Evolutionary conservation across 1,140 invertebrate species (phyloP).

Genomic region (Mamestra configurata): DNA sequence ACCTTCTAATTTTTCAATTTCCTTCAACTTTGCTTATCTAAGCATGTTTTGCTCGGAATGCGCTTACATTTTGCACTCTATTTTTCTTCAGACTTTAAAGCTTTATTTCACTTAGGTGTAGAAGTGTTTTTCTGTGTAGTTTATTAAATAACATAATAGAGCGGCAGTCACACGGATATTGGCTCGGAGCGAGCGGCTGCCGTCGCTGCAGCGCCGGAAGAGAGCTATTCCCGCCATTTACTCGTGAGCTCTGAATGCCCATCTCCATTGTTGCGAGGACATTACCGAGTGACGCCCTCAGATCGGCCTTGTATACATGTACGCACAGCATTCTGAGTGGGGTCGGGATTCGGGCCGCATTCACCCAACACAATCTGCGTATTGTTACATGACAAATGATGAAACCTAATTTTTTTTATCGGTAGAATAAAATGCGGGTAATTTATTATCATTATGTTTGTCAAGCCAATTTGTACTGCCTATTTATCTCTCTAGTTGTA

Average conservation of each 20-base stretch:
- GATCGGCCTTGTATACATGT: slow-evolving; percentile 39
- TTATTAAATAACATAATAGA: slow-evolving; percentile 30
- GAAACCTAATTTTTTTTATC: background rate
- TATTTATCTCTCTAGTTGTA: background rate
- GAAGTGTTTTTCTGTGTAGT: background rate
- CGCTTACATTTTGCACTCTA: background rate
- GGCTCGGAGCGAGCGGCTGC: slow-evolving; percentile 30
- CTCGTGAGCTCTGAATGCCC: slow-evolving; percentile 59
- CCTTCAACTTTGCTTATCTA: background rate
- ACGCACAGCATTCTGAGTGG: slow-evolving; percentile 8
- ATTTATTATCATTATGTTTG: background rate
- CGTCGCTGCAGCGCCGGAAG: slow-evolving; percentile 57
- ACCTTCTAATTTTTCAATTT: background rate
- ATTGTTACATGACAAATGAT: slow-evolving; percentile 5
- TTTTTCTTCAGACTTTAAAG: background rate
- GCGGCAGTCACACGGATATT: slow-evolving; percentile 53
- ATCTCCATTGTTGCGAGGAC: slow-evolving; percentile 47
- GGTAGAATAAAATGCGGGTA: slow-evolving; percentile 1
- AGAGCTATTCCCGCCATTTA: slow-evolving; percentile 65
- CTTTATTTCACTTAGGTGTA: background rate
- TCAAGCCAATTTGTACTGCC: background rate
- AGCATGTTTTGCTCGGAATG: background rate
- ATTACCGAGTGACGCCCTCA: slow-evolving; percentile 56
- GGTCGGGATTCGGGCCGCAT: slow-evolving; percentile 1
- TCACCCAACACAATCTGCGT: background rate